phyloP scores from a whole-genome alignment of 2,888 invertebrate species.

The Hemaris fuciformis region DNA sequence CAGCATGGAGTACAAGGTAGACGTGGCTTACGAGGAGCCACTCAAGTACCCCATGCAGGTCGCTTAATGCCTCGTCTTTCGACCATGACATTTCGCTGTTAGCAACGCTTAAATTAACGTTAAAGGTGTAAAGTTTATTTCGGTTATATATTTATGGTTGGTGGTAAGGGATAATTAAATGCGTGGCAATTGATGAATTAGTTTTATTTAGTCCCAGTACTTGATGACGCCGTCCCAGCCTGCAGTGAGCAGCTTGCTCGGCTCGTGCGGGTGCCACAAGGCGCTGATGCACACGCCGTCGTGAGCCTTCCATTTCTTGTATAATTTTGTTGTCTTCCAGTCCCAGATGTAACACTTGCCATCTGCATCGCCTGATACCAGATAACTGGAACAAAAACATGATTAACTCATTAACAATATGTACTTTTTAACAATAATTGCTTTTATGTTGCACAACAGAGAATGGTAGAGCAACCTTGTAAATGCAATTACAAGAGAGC shows the following conservation, averaged over 20 bases:
- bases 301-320: conserved; percentile 99
- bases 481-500: not conserved
- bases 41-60: conserved; percentile 64
- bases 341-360: conserved; percentile 99
- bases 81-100: conserved; percentile 32
- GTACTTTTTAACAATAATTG: not conserved
- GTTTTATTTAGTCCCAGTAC: conserved; percentile 93
- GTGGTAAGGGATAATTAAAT: conserved; percentile 64
- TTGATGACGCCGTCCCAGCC: conserved; percentile 99
- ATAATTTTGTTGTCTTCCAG: conserved; percentile 99
- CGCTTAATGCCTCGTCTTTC: conserved; percentile 42
- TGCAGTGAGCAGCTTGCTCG: conserved; percentile 97
- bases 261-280: conserved; percentile 99
- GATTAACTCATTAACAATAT: not conserved
- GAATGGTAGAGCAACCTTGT: not conserved
- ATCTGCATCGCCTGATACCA: conserved; percentile 99
- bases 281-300: conserved; percentile 97
- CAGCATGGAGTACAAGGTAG: conserved; percentile 74
- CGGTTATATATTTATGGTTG: conserved; percentile 58
- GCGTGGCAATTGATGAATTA: conserved; percentile 36
- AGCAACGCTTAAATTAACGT: conserved; percentile 30
- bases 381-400: conserved; percentile 86
- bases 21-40: conserved; percentile 63
- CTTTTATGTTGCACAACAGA: not conserved
- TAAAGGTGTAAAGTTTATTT: conserved; percentile 57